Percentiles rank a stretch among this genome's conserved stretches.
phyloP scores from a whole-genome alignment of 2,888 invertebrate species.

The Philopedon plagiatum region DNA sequence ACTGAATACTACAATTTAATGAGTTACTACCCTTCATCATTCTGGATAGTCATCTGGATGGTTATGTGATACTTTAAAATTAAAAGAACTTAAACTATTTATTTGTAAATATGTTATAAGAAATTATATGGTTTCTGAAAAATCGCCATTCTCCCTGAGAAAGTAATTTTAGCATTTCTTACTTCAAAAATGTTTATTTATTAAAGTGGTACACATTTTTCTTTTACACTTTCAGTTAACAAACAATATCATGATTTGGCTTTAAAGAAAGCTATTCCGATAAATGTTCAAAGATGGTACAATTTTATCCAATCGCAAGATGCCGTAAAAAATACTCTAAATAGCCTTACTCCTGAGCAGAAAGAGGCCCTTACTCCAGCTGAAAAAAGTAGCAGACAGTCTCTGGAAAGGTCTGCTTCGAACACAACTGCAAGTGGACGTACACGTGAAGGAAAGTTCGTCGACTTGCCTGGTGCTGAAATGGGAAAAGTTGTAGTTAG shows the following conservation, averaged over 20 bases:
- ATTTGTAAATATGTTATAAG: no score
- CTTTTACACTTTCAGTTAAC: conserved; percentile 57
- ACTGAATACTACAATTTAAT: no score
- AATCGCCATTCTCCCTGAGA: no score
- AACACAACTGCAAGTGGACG: conserved; percentile 52
- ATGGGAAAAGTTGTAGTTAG: conserved; percentile 98
- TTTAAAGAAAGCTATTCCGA: conserved; percentile 70
- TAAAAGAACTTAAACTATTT: no score
- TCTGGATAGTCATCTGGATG: no score
- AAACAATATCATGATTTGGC: conserved; percentile 63
- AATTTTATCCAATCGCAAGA: conserved; percentile 76
- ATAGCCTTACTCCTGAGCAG: conserved; percentile 73
- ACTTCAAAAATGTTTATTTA: no score
- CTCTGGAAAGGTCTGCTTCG: conserved; percentile 47
- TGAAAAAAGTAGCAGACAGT: conserved; percentile 45
- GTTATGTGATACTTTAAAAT: no score
- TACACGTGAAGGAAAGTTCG: conserved; percentile 93
- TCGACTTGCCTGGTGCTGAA: conserved; percentile 96
- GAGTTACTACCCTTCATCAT: no score
- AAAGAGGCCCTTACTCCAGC: conserved; percentile 57
- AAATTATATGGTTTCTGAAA: no score
- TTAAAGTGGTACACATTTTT: no score
- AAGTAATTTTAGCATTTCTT: no score
- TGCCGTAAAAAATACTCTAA: conserved; percentile 72
- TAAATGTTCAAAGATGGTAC: conserved; percentile 78